These are phyloP conservation scores for Eulithis testata DNA, from an alignment of 2,888 invertebrate genomes.

Conservation along the genomic window DNA sequence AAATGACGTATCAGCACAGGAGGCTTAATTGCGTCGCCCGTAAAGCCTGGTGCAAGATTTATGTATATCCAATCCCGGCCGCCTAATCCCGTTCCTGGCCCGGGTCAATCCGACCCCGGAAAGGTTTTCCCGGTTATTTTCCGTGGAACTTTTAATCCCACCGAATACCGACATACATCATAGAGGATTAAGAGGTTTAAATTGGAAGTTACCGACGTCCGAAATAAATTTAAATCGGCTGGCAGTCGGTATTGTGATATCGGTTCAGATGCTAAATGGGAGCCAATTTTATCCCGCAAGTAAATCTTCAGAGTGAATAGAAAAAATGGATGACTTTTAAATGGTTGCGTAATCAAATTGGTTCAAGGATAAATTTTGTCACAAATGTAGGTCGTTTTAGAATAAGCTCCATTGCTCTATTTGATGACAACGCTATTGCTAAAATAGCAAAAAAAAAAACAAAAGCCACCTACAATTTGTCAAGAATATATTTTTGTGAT, in stretches of 20 bases:
- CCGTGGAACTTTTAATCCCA: conserved; percentile 84
- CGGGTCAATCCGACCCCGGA: conserved; percentile 84
- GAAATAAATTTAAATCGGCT: conserved; percentile 85
- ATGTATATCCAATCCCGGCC: conserved; percentile 83
- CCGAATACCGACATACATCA: conserved; percentile 85
- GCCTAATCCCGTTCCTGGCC: conserved; percentile 80
- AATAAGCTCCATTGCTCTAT: too few relatives aligned
- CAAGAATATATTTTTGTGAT: not conserved
- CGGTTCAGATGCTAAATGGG: conserved; percentile 80
- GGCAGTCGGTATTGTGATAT: conserved; percentile 84
- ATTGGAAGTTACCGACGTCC: conserved; percentile 85
- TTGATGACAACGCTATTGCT: not conserved
- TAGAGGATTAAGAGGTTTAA: conserved; percentile 85
- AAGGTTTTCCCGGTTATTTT: conserved; percentile 85
- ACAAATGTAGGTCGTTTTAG: not conserved
- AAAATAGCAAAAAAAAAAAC: not conserved
- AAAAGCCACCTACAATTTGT: not conserved
- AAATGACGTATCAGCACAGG: conserved; percentile 78
- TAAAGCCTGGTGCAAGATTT: conserved; percentile 81
- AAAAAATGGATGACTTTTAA: conserved; percentile 51
- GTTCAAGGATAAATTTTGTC: not conserved
- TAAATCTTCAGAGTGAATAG: conserved; percentile 69
- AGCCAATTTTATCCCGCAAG: conserved; percentile 76
- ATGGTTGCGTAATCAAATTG: conserved; percentile 11
- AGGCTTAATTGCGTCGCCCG: conserved; percentile 80